Base-by-base conservation (phyloP, 1,140 invertebrate species). In the Oedothorax gibbosus region DNA sequence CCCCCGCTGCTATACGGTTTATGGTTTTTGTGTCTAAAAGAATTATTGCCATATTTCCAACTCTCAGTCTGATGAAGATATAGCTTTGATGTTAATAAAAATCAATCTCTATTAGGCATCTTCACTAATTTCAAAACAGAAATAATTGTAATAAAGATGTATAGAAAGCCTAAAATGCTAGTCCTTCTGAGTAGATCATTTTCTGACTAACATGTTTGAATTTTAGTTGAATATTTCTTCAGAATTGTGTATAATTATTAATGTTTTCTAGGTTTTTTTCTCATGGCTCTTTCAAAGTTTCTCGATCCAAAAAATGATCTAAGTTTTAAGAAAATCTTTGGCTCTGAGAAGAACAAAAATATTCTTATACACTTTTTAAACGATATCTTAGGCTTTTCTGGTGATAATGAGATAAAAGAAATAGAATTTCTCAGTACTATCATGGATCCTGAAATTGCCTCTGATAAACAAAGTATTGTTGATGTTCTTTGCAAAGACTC, bases 191-290 rank as follows among this genome's bases (percentile, higher is more conserved):
- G n/a, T n/a, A n/a, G n/a, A n/a, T n/a, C n/a, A n/a, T n/a, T n/a
- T n/a, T n/a, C n/a, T n/a, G n/a, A n/a, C n/a, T n/a, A n/a, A n/a
- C n/a, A n/a, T 7, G 20, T 15, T n/a, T 56, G 21, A 54, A 20
- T 57, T 50, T 11, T 20, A 35, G 69, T 65, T 75, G 62, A 78
- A 65, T 77, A 68, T 72, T 71, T 71, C 11, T 71, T 54, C 62
- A 80, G 18, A 80, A 68, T 80, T 50, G 78, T 80, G 64, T 68
- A 80, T 80, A 80, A 80, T 80, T 80, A 80, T 80, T 80, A 65
- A 80, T 80, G 51, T 35, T 80, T 80, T 66, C 14, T 71, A 82
- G n/a, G 35, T 71, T 21, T 50, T 66, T 49, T 69, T 49, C 54
- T 72, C 60, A 83, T 83, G 54, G 81, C 62, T 60, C 14, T 73